Percentiles rank a stretch among this genome's conserved stretches.
Conservation (phyloP, 2,113 vertebrate species). For the Psittacula cyanocephala region DNA sequence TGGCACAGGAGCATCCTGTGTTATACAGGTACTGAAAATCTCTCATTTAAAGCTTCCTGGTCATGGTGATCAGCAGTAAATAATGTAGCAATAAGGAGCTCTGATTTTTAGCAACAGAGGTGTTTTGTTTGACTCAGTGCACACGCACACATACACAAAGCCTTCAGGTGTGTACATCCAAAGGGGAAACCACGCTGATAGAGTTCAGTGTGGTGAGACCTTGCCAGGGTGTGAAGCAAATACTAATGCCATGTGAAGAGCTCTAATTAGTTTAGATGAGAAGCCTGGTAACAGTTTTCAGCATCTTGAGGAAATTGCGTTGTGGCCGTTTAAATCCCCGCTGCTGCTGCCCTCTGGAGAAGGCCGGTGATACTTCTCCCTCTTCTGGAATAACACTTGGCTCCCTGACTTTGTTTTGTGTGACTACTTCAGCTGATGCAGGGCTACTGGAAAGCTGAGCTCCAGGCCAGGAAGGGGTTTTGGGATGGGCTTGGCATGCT, state of each 20-base stretch:
- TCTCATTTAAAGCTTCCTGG: not conserved
- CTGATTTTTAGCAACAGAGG: not conserved
- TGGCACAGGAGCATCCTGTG: not conserved
- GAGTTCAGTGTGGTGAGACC: accelerated
- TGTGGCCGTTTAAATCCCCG: not conserved
- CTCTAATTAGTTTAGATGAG: not conserved
- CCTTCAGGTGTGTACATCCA: accelerated
- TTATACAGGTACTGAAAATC: not conserved
- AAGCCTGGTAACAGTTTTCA: not conserved
- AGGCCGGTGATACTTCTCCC: not conserved
- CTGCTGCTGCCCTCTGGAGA: slow-evolving; percentile 2
- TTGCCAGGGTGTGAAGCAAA: not conserved
- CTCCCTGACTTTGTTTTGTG: not conserved
- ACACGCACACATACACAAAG: accelerated
- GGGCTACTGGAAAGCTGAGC: not conserved
- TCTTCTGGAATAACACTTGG: not conserved
- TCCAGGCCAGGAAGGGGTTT: not conserved
- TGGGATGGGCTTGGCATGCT: not conserved
- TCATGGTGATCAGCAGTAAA: not conserved
- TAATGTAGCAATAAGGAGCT: not conserved
- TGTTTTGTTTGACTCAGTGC: not conserved
- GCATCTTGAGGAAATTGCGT: not conserved
- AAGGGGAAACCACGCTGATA: accelerated
- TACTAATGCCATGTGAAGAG: not conserved
- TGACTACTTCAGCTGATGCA: not conserved